These are phyloP conservation scores for Chironomus tentans DNA, from an alignment of 2,888 invertebrate genomes.

Conservation along the genomic window DNA sequence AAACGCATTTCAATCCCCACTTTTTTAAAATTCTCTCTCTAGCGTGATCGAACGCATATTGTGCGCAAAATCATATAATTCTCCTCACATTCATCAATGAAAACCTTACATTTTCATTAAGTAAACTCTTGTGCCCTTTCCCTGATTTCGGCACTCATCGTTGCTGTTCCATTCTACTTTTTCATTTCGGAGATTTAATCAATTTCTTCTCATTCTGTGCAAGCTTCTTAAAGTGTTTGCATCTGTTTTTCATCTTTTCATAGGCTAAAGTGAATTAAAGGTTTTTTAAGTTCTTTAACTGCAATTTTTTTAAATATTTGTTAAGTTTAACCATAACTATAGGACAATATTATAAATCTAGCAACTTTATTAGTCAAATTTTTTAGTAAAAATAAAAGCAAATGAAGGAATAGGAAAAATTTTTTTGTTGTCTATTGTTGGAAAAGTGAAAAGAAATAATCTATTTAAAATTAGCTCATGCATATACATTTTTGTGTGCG, in stretches of 20 bases:
- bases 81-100: not conserved
- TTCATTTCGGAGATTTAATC: not conserved
- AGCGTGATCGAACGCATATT: not conserved
- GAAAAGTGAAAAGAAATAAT: not conserved
- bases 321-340: too few species aligned
- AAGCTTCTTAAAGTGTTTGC: constrained; percentile 13
- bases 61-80: constrained; percentile 1
- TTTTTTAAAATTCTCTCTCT: not conserved
- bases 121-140: not conserved
- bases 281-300: not conserved
- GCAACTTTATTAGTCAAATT: too few species aligned
- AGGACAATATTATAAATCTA: too few species aligned
- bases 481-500: not conserved
- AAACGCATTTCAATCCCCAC: not conserved
- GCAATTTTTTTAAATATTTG: not conserved
- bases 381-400: too few species aligned
- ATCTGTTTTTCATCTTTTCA: not conserved
- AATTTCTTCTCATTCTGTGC: constrained; percentile 22
- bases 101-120: not conserved
- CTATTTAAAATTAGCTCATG: not conserved
- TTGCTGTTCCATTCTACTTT: constrained; percentile 15
- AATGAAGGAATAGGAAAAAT: too few species aligned
- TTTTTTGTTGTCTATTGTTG: too few species aligned
- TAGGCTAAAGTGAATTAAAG: not conserved
- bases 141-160: not conserved